Evolutionary conservation across 1,140 invertebrate genomes (phyloP).

Genomic region (Lerema accius): DNA sequence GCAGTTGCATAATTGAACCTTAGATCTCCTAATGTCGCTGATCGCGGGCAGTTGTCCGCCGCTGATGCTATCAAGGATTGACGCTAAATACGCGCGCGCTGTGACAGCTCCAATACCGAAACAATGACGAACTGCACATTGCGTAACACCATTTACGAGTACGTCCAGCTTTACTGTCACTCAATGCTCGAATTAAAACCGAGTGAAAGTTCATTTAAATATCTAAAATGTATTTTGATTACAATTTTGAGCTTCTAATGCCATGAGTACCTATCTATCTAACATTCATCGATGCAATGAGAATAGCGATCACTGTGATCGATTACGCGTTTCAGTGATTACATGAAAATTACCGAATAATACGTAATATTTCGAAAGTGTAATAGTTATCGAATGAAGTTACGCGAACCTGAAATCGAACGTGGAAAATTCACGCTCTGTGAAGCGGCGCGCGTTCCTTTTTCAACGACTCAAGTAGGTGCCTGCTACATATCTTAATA

Average conservation of each 20-base stretch:
- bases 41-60: conserved; percentile 57
- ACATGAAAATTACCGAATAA: conserved; percentile 75
- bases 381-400: conserved; percentile 74
- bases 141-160: conserved; percentile 71
- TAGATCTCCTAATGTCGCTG: conserved; percentile 60
- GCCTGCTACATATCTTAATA: neutral
- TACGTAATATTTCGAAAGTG: conserved; percentile 78
- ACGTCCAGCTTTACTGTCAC: conserved; percentile 63
- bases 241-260: conserved; percentile 33
- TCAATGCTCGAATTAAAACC: conserved; percentile 61
- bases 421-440: conserved; percentile 79
- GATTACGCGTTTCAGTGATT: conserved; percentile 61
- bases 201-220: conserved; percentile 69
- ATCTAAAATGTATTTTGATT: conserved; percentile 39
- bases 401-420: conserved; percentile 78
- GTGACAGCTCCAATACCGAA: conserved; percentile 77
- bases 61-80: conserved; percentile 77
- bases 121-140: conserved; percentile 75
- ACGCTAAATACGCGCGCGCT: conserved; percentile 76
- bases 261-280: too few species aligned
- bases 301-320: conserved; percentile 42
- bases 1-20: conserved; percentile 57
- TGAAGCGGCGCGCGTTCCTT: conserved; percentile 59
- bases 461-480: conserved; percentile 15
- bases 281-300: conserved; percentile 18